Conservation (phyloP, 2,113 vertebrate species). For the Zeus faber region DNA sequence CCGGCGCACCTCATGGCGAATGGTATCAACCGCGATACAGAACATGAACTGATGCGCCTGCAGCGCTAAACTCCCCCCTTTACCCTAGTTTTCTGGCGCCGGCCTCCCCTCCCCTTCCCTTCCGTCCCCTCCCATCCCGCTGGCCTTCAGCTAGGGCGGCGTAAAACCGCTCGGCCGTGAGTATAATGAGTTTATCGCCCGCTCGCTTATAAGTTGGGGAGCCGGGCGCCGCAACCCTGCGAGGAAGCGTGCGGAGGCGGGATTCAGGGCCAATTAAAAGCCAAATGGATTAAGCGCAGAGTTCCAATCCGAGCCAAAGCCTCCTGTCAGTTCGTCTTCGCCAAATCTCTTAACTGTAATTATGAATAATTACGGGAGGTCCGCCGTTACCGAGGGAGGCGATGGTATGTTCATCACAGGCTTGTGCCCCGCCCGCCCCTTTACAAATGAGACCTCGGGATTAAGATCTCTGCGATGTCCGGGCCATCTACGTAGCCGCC, state of each 20-base stretch:
- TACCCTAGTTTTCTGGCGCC: no score
- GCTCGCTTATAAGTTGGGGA: no score
- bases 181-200: no score
- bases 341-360: conserved; percentile 61
- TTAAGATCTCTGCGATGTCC: conserved; percentile 55
- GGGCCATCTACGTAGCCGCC: conserved; percentile 28
- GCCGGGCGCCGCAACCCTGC: not conserved
- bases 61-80: not conserved
- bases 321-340: conserved; percentile 56
- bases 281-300: conserved; percentile 50
- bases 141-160: not conserved
- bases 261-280: conserved; percentile 55
- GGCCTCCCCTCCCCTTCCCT: not conserved
- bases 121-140: not conserved
- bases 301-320: conserved; percentile 47
- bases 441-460: conserved; percentile 59
- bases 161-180: not conserved
- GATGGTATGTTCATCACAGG: conserved; percentile 71
- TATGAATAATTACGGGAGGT: conserved; percentile 61
- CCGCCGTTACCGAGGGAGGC: conserved; percentile 30
- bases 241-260: conserved; percentile 55
- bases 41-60: not conserved
- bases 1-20: conserved; percentile 17
- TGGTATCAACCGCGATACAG: no score
- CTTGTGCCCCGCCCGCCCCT: conserved; percentile 46